Base-by-base conservation (phyloP, 2,888 invertebrate species). In the Bembecia ichneumoniformis region DNA sequence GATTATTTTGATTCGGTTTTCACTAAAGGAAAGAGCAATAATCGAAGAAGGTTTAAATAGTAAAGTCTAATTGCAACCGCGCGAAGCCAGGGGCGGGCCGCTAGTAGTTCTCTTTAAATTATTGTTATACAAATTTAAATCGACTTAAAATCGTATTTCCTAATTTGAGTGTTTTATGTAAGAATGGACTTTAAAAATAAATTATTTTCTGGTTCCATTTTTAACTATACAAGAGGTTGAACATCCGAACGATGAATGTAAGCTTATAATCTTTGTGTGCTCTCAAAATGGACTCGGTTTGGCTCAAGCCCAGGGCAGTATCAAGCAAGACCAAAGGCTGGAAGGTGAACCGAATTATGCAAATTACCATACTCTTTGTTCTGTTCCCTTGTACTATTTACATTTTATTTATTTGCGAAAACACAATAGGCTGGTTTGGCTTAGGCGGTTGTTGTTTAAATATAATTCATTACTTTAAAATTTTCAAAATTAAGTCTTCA, bases 311-410 rank as follows among this genome's bases (percentile, higher is more conserved):
- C 82, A 82, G 77, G 57, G 64, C 69, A 53, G 66, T 59, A 64
- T 62, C 66, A 63, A 63, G 62, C 66, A 59, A 66, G 70, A 70
- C 73, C 72, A 65, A 73, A 71, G 76, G 72, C 74, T 74, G 74
- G 83, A 84, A 83, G 83, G 84, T 82, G 80, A 75, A 79, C 75
- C 74, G 73, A 68, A 82, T 83, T 86, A 86, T 86, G 86, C 74
- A 86, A 84, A 86, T 84, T 68, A 73, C 68, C 70, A 64, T 72
- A 78, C 77, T 82, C 84, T 82, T 86, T 84, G 82, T 83, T 81
- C 74, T 72, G 68, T 66, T 65, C 71, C 64, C 68, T 76, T 71
- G 75, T 68, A 70, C 72, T 77, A 75, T 78, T 80, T 79, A 77
- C 77, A 76, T 79, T 82, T 82, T 80, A 79, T 81, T 82, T 82